Conservation (phyloP, 1,140 invertebrate genomes). For the Papilio polyxenes region DNA sequence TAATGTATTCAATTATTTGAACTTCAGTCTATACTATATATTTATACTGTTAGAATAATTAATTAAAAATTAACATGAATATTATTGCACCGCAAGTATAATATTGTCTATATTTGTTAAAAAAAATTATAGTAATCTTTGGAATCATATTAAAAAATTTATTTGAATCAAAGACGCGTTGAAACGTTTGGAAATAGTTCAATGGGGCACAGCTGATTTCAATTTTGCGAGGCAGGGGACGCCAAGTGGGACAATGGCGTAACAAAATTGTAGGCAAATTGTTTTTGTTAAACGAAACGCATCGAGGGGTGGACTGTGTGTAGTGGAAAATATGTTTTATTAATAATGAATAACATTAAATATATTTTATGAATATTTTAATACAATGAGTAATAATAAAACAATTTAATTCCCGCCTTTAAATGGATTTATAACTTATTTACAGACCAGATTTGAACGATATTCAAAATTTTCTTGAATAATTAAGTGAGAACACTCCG, state of each 20-base stretch:
- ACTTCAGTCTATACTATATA: too few species aligned
- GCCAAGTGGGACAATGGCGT: constrained; percentile 54
- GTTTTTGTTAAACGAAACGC: constrained; percentile 63
- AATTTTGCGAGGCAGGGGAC: constrained; percentile 52
- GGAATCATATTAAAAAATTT: background rate
- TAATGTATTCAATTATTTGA: too few species aligned
- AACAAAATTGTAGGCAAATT: constrained; percentile 62
- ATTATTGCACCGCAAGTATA: too few species aligned
- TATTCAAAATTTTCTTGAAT: background rate
- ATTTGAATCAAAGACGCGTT: background rate
- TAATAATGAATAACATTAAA: constrained; percentile 2
- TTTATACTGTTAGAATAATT: too few species aligned
- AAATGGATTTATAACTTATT: background rate
- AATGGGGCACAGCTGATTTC: constrained; percentile 67
- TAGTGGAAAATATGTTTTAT: constrained; percentile 32
- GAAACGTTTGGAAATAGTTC: constrained; percentile 39
- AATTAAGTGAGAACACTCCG: background rate
- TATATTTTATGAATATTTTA: background rate
- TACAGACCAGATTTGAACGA: background rate
- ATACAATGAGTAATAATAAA: background rate
- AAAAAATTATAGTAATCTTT: too few species aligned
- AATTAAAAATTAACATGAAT: too few species aligned
- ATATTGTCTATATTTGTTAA: too few species aligned
- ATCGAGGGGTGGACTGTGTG: constrained; percentile 35
- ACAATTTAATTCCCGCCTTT: background rate